Evolutionary conservation across 2,113 vertebrate species (phyloP).

Genomic region (Otolemur garnettii): DNA sequence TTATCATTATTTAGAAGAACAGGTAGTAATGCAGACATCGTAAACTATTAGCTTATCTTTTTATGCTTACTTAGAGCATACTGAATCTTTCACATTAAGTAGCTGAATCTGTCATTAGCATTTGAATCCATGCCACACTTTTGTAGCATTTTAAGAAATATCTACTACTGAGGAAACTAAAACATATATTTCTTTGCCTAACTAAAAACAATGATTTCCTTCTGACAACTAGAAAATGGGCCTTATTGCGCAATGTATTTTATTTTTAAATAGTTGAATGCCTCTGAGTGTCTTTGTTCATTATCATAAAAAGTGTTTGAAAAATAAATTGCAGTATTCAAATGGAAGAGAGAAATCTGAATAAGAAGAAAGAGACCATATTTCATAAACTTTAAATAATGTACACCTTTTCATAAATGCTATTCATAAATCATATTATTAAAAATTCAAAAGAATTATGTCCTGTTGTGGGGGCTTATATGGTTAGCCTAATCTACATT

Average conservation of each 20-base stretch:
- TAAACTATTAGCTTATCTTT: not conserved
- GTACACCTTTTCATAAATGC: not conserved
- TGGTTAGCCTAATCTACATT: not conserved
- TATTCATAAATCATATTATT: constrained; percentile 50
- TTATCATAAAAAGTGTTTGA: constrained; percentile 49
- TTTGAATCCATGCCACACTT: constrained; percentile 14
- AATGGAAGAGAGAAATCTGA: constrained; percentile 37
- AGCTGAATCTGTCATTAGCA: constrained; percentile 34
- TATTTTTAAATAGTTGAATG: constrained; percentile 78
- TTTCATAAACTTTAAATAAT: not conserved
- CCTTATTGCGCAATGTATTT: constrained; percentile 53
- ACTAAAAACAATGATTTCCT: constrained; percentile 16
- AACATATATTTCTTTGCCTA: constrained; percentile 30
- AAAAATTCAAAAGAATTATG: constrained; percentile 68
- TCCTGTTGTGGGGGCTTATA: not conserved
- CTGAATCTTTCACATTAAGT: not conserved
- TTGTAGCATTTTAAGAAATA: constrained; percentile 50
- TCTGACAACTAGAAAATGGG: constrained; percentile 60
- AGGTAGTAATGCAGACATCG: not conserved
- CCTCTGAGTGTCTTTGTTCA: constrained; percentile 68
- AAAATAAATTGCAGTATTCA: constrained; percentile 73
- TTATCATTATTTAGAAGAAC: not conserved
- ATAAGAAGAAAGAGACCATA: constrained; percentile 49
- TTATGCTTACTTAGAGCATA: not conserved
- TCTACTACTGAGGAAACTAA: constrained; percentile 53